Base-by-base conservation (phyloP, 2,797 vertebrate species). In the Rhabdomys pumilio region DNA sequence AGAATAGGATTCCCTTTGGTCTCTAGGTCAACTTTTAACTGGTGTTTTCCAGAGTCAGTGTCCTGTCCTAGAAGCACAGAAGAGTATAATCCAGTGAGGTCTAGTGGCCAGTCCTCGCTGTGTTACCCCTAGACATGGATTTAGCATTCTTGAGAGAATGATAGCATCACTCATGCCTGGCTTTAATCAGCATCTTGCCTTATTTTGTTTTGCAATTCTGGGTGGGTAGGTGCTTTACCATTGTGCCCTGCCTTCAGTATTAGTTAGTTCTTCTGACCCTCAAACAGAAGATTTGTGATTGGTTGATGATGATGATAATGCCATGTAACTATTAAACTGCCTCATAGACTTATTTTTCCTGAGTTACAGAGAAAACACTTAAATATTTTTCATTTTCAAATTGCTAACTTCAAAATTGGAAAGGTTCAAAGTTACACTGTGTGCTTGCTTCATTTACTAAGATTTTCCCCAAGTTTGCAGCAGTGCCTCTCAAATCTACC, bases 361-460 rank as follows among this genome's bases (percentile, higher is more conserved):
- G 20, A 75, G 17, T 79, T 93, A 63, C 94, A 63, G 55, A 41
- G 38, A 83, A 90, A 93, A 31, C 57, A 44, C 44, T 82, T 44
- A 73, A 26, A 69, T 9, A 13, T 87, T 59, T 89, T 9, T 75
- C n/a, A 81, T 26, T 83, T 96, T 83, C 69, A 89, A 85, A 77
- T 84, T 73, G 14, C 26, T 81, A 34, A 53, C 63, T 81, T 87
- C n/a, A 95, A 81, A 91, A 87, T 73, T 93, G 75, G 26, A 24
- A 63, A 57, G 3, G 5, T 92, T 89, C 81, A 65, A 65, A 87
- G 61, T 79, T 82, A 67, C 89, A 91, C 22, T 57, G 55, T 61
- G 1, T 82, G 61, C 38, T 53, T 55, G 41, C 53, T 91, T 90
- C 73, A 19, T 82, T n/a, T 92, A 47, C 24, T 65, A 47, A 81